Conservation (phyloP, 1,140 invertebrate genomes). For the Prorops nasuta region DNA sequence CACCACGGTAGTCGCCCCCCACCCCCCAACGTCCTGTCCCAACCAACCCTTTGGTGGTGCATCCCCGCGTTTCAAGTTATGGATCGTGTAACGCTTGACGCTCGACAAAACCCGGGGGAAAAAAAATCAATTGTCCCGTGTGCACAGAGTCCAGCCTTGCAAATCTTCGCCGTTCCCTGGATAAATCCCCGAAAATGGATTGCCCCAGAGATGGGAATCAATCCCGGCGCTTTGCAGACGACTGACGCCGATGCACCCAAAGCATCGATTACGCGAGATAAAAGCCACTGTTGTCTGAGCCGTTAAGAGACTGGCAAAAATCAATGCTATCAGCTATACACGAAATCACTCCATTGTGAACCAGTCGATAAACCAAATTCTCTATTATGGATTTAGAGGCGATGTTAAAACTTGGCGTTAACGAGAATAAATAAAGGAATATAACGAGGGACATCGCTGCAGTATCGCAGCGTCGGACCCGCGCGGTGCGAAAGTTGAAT, state of each 20-base stretch:
- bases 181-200: slow-evolving; percentile 24
- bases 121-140: slow-evolving; percentile 26
- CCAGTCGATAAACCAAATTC: no score
- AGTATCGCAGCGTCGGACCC: background rate
- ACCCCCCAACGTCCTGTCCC: no score
- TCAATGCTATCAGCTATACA: no score
- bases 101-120: slow-evolving; percentile 10
- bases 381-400: no score
- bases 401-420: no score
- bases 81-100: slow-evolving; percentile 26
- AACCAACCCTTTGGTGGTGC: no score
- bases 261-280: background rate
- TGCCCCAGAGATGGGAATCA: slow-evolving; percentile 5
- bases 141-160: background rate
- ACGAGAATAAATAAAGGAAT: no score
- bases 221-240: background rate
- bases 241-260: background rate
- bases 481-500: background rate
- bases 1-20: no score
- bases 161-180: slow-evolving; percentile 18
- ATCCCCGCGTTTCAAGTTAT: slow-evolving; percentile 16
- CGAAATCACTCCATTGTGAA: no score
- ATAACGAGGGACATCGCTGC: no score
- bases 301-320: no score
- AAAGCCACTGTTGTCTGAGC: no score